These are phyloP conservation scores for Sceloporus undulatus DNA, from an alignment of 2,113 vertebrate species.

Conservation along the genomic window DNA sequence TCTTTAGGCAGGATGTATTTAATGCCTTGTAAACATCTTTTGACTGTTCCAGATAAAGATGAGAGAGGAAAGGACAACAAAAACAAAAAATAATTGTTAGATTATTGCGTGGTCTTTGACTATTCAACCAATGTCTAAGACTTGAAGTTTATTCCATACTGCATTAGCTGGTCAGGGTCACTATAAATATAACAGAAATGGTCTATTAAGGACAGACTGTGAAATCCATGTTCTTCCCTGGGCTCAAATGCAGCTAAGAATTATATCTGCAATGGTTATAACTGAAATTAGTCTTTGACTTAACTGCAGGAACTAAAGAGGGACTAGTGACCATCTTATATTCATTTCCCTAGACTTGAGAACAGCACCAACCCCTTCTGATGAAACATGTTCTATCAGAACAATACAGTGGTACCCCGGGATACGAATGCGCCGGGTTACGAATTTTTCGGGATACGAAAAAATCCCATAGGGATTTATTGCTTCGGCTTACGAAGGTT, in stretches of 20 bases:
- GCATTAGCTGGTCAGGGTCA: background rate
- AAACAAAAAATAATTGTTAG: background rate
- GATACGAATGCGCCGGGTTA: too few relatives aligned
- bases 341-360: too few relatives aligned
- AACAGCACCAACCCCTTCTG: too few relatives aligned
- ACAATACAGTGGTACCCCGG: too few relatives aligned
- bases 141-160: background rate
- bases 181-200: too few relatives aligned
- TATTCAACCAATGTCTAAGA: background rate
- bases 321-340: too few relatives aligned
- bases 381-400: too few relatives aligned
- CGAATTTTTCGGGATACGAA: too few relatives aligned
- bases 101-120: background rate
- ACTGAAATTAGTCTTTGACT: too few relatives aligned
- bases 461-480: too few relatives aligned
- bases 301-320: too few relatives aligned
- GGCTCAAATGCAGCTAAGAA: background rate
- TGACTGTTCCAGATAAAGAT: conserved; percentile 80
- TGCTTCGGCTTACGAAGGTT: too few relatives aligned
- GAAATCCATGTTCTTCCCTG: background rate
- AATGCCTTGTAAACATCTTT: conserved; percentile 91
- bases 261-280: background rate
- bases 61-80: background rate
- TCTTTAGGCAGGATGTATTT: conserved; percentile 94
- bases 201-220: background rate